A percentile compares a stretch with the other conserved stretches of the same genome.
Evolutionary conservation across 1,140 invertebrate species (phyloP).

Genomic region (Mya arenaria): DNA sequence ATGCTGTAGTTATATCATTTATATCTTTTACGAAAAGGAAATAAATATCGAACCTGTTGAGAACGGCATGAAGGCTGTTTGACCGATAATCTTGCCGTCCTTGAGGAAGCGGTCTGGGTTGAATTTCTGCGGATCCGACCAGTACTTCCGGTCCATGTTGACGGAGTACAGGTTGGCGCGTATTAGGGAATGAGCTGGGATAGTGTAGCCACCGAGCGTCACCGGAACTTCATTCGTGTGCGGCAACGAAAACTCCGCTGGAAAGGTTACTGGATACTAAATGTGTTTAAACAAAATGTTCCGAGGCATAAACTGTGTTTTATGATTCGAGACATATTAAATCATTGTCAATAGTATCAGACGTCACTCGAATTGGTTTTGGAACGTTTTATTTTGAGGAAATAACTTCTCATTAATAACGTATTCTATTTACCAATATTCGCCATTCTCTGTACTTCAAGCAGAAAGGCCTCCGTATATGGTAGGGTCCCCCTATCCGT

Average conservation of each 20-base stretch:
- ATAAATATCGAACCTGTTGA: no score
- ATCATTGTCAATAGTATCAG: no score
- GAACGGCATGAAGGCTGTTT: constrained; percentile 9
- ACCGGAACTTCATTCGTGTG: constrained; percentile 57
- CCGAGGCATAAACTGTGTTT: no score
- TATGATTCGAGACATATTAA: no score
- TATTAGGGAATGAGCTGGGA: not conserved
- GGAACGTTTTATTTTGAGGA: no score
- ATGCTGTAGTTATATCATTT: no score
- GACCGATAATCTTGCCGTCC: not conserved
- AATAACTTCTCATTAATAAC: no score
- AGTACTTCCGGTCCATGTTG: constrained; percentile 12
- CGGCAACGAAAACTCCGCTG: constrained; percentile 77
- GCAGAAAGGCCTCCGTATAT: not conserved
- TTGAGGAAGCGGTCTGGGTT: constrained; percentile 18
- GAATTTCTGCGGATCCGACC: constrained; percentile 3
- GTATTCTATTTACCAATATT: not conserved
- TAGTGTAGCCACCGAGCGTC: constrained; percentile 5
- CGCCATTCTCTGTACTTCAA: not conserved
- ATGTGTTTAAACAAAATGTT: no score
- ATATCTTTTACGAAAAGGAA: no score
- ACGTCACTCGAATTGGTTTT: no score
- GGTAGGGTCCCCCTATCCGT: not conserved
- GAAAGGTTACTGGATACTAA: not conserved
- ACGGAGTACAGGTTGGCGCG: constrained; percentile 4